Conservation (phyloP, 2,888 invertebrate species). For the Pandemis cinnamomeana region DNA sequence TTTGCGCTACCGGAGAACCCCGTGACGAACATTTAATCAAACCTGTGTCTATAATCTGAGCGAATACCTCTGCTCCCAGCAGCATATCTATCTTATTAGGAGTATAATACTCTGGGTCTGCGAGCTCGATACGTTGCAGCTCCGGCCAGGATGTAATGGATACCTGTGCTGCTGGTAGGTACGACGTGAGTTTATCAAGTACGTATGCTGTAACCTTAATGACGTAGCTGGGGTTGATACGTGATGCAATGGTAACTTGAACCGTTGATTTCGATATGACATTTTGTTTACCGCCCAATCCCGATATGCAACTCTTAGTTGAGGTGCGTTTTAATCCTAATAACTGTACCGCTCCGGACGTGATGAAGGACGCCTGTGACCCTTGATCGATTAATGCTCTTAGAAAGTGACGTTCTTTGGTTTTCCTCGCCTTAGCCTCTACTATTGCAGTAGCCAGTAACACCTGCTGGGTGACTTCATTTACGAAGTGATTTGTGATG, state of each 20-base stretch:
- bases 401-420: neutral
- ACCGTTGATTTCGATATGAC: constrained; percentile 38
- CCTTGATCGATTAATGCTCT: constrained; percentile 50
- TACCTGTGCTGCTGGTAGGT: neutral
- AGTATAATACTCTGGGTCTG: constrained; percentile 29
- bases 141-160: neutral
- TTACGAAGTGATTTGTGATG: constrained; percentile 1
- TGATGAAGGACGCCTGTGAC: constrained; percentile 50
- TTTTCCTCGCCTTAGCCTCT: neutral
- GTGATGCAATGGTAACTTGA: constrained; percentile 42
- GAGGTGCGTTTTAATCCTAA: constrained; percentile 45
- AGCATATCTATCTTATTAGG: constrained; percentile 43
- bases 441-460: constrained; percentile 5
- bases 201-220: neutral
- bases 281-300: neutral
- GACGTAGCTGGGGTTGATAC: constrained; percentile 4
- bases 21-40: constrained; percentile 31
- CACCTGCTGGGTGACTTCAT: neutral
- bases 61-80: constrained; percentile 37
- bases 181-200: neutral
- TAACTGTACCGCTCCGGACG: constrained; percentile 47
- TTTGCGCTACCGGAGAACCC: constrained; percentile 36
- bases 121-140: neutral
- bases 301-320: constrained; percentile 7
- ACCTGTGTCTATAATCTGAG: constrained; percentile 41